Base-by-base conservation (phyloP, 2,797 vertebrate species). In the Sebastes trivittatus region DNA sequence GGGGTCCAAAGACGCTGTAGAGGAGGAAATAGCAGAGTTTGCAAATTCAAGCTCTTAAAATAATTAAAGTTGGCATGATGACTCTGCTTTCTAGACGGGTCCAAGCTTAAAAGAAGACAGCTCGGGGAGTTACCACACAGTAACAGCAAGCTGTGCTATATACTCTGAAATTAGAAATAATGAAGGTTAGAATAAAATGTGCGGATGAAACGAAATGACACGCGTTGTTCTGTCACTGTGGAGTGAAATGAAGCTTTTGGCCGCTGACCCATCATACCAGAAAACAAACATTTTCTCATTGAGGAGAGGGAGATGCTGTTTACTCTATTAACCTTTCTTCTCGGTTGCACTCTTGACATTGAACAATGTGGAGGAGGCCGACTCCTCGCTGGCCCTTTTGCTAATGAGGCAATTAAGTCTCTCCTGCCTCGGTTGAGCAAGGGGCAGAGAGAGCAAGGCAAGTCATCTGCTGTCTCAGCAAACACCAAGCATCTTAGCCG, bases 361-460 rank as follows among this genome's bases (percentile, higher is more conserved):
- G 94, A 95, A 91, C 93, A 93, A 90, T 93, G 93, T 91, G 87
- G 84, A 95, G 85, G 90, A 90, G 81, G 92, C 89, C 60, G 75
- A 87, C 87, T 95, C 89, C 83, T 93, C 59, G 27, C 85, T 81
- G 88, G 91, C 90, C 91, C 84, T 89, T 92, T 94, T 93, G 90
- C 93, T 96, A 96, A 96, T 94, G 94, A 96, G 94, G 93, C 94
- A 95, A 95, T 96, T 95, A 95, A 95, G 92, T 90, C 88, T 88
- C 77, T 91, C 93, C 92, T 94, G 92, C 88, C 85, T 82, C 88
- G 89, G 88, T 86, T 90, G 89, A 89, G 88, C 83, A 78, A 77
- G 72, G 80, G 91, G 90, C 89, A 67, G 59, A 59, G 82, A 91
- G 91, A 93, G 91, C 80, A 74, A 88, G 85, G 79, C 86, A 69